These are phyloP conservation scores for Spheniscus mendiculus DNA, from an alignment of 2,113 vertebrate species.

Conservation along the genomic window DNA sequence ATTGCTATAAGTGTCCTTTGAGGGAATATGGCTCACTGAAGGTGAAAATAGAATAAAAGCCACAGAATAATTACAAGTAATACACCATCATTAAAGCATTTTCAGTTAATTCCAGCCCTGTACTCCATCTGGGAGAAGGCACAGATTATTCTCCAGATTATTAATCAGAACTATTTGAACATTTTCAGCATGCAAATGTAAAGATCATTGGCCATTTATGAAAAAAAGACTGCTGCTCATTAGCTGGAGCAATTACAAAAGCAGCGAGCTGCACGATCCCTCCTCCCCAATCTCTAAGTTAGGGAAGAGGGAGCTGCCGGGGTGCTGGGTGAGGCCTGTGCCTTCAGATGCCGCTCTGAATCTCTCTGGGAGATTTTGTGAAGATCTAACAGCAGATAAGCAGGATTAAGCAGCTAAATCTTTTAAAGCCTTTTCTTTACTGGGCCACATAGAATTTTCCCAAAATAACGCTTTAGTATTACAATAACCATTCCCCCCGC, in stretches of 20 bases:
- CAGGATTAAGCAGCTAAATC: slow-evolving; percentile 24
- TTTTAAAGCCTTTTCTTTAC: slow-evolving; percentile 13
- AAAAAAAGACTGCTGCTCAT: background rate
- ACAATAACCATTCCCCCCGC: background rate
- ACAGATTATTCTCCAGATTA: background rate
- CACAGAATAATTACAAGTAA: background rate
- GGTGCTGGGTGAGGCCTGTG: background rate
- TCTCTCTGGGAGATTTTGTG: background rate
- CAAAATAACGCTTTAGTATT: background rate
- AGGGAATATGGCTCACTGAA: background rate
- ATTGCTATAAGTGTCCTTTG: background rate
- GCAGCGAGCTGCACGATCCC: rapidly evolving
- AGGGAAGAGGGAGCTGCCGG: background rate
- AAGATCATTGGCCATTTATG: background rate
- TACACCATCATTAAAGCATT: background rate
- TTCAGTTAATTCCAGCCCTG: background rate
- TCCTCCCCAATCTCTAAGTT: background rate
- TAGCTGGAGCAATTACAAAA: background rate
- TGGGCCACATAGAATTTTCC: background rate
- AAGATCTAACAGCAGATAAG: slow-evolving; percentile 6
- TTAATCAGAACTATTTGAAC: background rate
- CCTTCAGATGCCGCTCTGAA: background rate
- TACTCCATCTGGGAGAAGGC: background rate
- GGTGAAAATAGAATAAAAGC: background rate
- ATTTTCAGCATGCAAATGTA: background rate